Conservation (phyloP, 2,888 invertebrate genomes). For the Poecilus cupreus region DNA sequence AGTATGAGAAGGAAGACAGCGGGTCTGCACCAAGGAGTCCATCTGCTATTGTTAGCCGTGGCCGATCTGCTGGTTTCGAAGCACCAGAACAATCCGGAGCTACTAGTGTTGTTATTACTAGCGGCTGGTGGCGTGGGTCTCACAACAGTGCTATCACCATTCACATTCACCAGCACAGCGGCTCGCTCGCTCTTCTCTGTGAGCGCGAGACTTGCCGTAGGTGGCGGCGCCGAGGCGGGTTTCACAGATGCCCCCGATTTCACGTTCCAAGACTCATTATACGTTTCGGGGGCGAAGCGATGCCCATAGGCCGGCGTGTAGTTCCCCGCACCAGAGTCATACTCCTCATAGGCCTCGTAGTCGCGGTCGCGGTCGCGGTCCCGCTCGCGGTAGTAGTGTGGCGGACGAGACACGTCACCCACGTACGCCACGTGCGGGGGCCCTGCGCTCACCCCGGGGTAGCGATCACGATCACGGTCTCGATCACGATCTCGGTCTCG, state of each 20-base stretch:
- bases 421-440: background rate
- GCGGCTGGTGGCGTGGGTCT: slow-evolving; percentile 59
- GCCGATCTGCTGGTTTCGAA: slow-evolving; percentile 45
- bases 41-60: slow-evolving; percentile 62
- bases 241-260: slow-evolving; percentile 50
- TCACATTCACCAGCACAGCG: slow-evolving; percentile 70
- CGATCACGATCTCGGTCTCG: too few species aligned
- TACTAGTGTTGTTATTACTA: slow-evolving; percentile 32
- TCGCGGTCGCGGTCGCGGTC: background rate
- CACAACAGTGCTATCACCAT: slow-evolving; percentile 69
- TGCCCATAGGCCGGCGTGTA: background rate
- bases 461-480: background rate
- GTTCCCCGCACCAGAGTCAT: background rate
- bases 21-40: slow-evolving; percentile 76
- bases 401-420: background rate
- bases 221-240: slow-evolving; percentile 16
- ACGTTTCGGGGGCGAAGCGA: slow-evolving; percentile 66
- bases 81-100: slow-evolving; percentile 67
- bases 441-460: background rate
- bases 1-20: slow-evolving; percentile 76
- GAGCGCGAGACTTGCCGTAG: slow-evolving; percentile 32
- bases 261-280: slow-evolving; percentile 68
- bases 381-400: slow-evolving; percentile 5
- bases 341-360: background rate
- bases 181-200: slow-evolving; percentile 59